These are phyloP conservation scores for Philopedon plagiatum DNA, from an alignment of 2,888 invertebrate genomes.

Conservation along the genomic window DNA sequence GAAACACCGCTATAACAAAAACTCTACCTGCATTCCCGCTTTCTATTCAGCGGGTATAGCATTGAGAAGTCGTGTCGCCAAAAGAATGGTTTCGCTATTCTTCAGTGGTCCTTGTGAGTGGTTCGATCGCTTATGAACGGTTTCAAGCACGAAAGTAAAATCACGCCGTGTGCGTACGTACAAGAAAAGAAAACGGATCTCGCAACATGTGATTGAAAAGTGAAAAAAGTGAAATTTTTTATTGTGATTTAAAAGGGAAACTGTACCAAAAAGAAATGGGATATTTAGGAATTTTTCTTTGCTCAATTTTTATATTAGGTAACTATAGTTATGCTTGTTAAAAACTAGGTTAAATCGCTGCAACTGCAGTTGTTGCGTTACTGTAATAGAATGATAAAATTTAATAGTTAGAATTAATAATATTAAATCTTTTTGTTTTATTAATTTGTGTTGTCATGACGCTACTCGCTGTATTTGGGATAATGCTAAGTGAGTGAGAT, in stretches of 20 bases:
- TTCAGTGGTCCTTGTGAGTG: slow-evolving; percentile 17
- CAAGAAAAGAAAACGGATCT: slow-evolving; percentile 31
- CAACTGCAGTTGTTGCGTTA: too few relatives aligned
- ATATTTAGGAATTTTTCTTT: slow-evolving; percentile 26
- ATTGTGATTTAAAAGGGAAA: slow-evolving; percentile 26
- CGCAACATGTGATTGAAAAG: slow-evolving; percentile 43
- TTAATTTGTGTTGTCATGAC: too few relatives aligned
- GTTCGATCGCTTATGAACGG: neutral
- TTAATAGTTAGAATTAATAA: too few relatives aligned
- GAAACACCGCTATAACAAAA: slow-evolving; percentile 14
- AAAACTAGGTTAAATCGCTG: slow-evolving; percentile 6
- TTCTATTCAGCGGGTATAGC: slow-evolving; percentile 36
- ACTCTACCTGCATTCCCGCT: slow-evolving; percentile 38
- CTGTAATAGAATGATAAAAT: too few relatives aligned
- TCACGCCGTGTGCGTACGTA: slow-evolving; percentile 12
- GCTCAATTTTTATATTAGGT: slow-evolving; percentile 35
- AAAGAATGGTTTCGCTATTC: slow-evolving; percentile 38
- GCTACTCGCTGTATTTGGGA: too few relatives aligned
- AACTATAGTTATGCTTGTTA: neutral
- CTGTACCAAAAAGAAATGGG: slow-evolving; percentile 25
- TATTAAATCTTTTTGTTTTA: too few relatives aligned
- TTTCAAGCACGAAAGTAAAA: slow-evolving; percentile 40
- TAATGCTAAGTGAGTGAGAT: too few relatives aligned
- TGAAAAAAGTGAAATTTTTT: slow-evolving; percentile 12
- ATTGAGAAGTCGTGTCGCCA: slow-evolving; percentile 26